Evolutionary conservation across 2,113 vertebrate genomes (phyloP).

Genomic region (Spea multiplicata): DNA sequence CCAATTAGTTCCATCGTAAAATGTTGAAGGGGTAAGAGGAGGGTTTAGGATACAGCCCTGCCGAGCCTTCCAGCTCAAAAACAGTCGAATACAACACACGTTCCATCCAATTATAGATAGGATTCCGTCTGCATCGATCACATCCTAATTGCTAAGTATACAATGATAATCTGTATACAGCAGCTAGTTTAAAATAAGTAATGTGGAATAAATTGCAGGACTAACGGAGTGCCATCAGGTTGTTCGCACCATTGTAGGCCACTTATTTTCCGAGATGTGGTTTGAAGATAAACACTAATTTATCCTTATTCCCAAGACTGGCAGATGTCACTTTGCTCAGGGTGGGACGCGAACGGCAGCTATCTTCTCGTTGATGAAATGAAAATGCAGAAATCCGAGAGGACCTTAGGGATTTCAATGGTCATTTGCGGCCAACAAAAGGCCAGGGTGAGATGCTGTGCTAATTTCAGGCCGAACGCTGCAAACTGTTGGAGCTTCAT

Average conservation of each 20-base stretch:
- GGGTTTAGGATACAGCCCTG: not conserved
- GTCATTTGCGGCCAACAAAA: constrained; percentile 90
- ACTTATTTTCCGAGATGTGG: constrained; percentile 58
- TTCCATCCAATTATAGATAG: constrained; percentile 34
- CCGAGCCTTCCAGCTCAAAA: constrained; percentile 13
- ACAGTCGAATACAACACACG: constrained; percentile 30
- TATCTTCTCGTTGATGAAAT: constrained; percentile 86
- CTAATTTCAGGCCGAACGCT: constrained; percentile 60
- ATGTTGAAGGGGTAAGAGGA: not conserved
- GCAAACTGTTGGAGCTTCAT: constrained; percentile 53
- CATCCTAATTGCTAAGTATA: constrained; percentile 45
- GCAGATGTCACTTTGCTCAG: constrained; percentile 95
- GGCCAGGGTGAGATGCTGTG: constrained; percentile 78
- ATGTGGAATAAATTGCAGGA: constrained; percentile 56
- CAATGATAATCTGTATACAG: constrained; percentile 59
- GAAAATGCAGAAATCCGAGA: constrained; percentile 92
- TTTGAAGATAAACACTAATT: constrained; percentile 71
- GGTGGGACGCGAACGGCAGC: constrained; percentile 79
- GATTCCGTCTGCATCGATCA: constrained; percentile 21
- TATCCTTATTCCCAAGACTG: constrained; percentile 93
- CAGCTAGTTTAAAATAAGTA: constrained; percentile 56
- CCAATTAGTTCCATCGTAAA: constrained; percentile 12
- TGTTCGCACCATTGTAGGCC: constrained; percentile 45
- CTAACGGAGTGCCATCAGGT: constrained; percentile 60
- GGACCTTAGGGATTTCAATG: constrained; percentile 90